Evolutionary conservation across 2,113 vertebrate genomes (phyloP).

Genomic region (Calcarius ornatus): DNA sequence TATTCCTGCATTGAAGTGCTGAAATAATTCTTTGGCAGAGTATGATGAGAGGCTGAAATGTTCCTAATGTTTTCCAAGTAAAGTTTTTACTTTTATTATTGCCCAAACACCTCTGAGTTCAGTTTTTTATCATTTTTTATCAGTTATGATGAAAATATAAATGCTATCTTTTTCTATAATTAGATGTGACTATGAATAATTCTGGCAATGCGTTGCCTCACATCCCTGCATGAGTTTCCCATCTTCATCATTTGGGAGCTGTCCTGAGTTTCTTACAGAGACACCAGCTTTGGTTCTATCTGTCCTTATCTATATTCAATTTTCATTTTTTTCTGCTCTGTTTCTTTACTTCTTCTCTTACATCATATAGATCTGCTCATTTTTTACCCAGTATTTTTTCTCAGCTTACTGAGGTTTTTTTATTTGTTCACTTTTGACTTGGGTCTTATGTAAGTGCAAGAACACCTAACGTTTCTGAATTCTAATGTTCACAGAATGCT

Average conservation of each 20-base stretch:
- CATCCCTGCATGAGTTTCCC: not conserved
- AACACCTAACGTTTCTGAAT: not conserved
- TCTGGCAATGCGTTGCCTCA: not conserved
- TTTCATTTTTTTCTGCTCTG: not conserved
- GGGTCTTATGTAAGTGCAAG: not conserved
- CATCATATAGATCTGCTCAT: not conserved
- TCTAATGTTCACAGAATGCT: not conserved
- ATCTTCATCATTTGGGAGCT: not conserved
- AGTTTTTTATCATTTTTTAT: not conserved
- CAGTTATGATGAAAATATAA: not conserved
- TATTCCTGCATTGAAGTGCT: not conserved
- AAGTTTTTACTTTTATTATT: not conserved
- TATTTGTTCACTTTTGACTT: not conserved
- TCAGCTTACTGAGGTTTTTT: not conserved
- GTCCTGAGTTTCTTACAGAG: not conserved
- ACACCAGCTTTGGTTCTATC: not conserved
- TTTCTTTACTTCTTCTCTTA: not conserved
- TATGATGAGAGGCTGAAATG: not conserved
- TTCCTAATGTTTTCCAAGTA: not conserved
- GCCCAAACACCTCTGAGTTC: not conserved
- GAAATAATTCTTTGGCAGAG: not conserved
- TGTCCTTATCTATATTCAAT: not conserved
- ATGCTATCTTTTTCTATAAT: not conserved
- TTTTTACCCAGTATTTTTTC: not conserved
- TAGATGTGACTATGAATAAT: not conserved